Base-by-base conservation (phyloP, 2,888 invertebrate species). In the Leptopterna dolabrata region DNA sequence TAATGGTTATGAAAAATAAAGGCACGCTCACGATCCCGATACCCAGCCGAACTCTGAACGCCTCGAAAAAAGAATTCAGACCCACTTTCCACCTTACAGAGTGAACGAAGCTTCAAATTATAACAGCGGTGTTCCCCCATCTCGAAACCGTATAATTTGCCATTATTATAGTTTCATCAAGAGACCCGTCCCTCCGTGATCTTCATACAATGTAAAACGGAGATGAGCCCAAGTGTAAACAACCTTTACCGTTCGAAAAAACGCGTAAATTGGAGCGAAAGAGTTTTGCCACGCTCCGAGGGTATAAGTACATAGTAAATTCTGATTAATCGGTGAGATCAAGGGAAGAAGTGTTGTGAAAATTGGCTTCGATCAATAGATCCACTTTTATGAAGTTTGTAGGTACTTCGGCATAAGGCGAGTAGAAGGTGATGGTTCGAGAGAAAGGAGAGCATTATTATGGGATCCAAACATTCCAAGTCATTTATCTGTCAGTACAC, bases 111-210 rank as follows among this genome's bases (percentile, higher is more conserved):
- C 45, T 78, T 45, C n/a, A 78, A 78, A 45, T 78, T 45, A 45
- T 24, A 78, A 78, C 76, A 29, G 76, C 41, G 24, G 19, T 63
- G 63, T 24, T 24, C 63, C 36, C 24, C 24, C 63, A 24, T 63
- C 63, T 43, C 78, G 78, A 78, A 78, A 78, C 45, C 78, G 4
- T 47, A 19, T 78, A 27, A 78, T 78, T 78, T 78, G 78, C 78
- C 45, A 78, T 78, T 78, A 78, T 78, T 78, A 78, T 47, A 78
- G 78, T 78, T 78, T 78, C 78, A 78, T 78, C 78, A 78, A 43
- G 63, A 27, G 19, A 9, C 24, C 9, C n/a, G 14, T 41, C 29
- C 16, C 78, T 45, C 45, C 78, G 78, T 78, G 78, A 78, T 78
- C 78, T 45, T 78, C 78, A 78, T 78, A 78, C 78, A 78, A 78